Conservation (phyloP, 2,797 vertebrate genomes). For the Ceryle rudis region DNA sequence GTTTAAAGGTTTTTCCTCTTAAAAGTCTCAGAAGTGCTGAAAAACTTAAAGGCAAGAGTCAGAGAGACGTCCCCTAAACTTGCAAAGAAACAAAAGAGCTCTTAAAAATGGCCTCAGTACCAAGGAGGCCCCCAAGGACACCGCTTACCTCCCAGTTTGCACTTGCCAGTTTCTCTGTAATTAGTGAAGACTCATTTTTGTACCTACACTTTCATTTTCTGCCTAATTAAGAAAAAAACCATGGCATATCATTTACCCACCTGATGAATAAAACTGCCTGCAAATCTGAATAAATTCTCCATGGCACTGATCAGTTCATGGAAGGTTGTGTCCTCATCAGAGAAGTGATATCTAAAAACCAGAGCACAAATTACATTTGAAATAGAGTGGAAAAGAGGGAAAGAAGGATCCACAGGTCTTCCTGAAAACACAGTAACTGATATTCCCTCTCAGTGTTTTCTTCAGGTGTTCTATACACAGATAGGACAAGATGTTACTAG, state of each 20-base stretch:
- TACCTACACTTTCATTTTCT: no score
- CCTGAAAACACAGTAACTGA: slow-evolving; percentile 45
- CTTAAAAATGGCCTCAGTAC: no score
- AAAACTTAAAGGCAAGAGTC: no score
- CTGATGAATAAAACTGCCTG: slow-evolving; percentile 5
- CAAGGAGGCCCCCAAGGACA: no score
- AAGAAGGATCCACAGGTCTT: slow-evolving; percentile 52
- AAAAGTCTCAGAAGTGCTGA: no score
- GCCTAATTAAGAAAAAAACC: no score
- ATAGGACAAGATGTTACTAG: not conserved
- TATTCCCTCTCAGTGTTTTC: not conserved
- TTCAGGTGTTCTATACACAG: not conserved
- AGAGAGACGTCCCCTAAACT: no score
- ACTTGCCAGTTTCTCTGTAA: no score
- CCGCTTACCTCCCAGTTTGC: no score
- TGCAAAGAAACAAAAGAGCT: no score
- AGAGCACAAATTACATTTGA: slow-evolving; percentile 64
- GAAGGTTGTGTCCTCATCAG: slow-evolving; percentile 53
- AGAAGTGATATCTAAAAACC: slow-evolving; percentile 63
- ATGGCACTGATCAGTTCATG: slow-evolving; percentile 15
- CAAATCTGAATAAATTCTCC: slow-evolving; percentile 32
- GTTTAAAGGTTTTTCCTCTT: no score
- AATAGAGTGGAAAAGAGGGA: slow-evolving; percentile 61
- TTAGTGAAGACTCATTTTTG: no score
- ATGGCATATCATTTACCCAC: not conserved